phyloP scores from a whole-genome alignment of 2,113 vertebrate species.

The Cettia cetti region DNA sequence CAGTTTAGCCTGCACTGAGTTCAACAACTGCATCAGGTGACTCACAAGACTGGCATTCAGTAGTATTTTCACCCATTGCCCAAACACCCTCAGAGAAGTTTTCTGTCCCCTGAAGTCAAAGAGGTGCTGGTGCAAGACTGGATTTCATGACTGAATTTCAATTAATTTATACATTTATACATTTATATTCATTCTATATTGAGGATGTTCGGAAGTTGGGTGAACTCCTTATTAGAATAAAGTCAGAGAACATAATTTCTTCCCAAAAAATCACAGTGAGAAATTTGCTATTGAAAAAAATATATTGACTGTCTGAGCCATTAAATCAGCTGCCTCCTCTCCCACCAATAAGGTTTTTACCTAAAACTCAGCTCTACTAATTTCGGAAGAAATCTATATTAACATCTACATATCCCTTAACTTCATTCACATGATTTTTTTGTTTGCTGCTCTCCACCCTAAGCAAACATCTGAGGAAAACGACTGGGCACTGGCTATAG shows the following conservation, averaged over 20 bases:
- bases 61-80: neutral
- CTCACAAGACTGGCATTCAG: neutral
- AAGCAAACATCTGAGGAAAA: neutral
- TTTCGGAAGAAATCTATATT: neutral
- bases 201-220: neutral
- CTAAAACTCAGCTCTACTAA: neutral
- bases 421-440: neutral
- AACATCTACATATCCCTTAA: neutral
- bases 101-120: neutral
- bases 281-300: neutral
- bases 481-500: neutral
- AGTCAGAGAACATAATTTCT: neutral
- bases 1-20: neutral
- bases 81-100: neutral
- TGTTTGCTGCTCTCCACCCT: neutral
- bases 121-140: neutral
- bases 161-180: neutral
- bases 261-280: neutral
- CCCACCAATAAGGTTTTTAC: neutral
- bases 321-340: neutral
- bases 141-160: neutral
- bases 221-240: neutral
- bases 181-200: neutral
- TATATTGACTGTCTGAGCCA: neutral
- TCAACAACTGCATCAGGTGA: rapidly evolving